Conservation (phyloP, 2,113 vertebrate species). For the Ariopsis seemanni region DNA sequence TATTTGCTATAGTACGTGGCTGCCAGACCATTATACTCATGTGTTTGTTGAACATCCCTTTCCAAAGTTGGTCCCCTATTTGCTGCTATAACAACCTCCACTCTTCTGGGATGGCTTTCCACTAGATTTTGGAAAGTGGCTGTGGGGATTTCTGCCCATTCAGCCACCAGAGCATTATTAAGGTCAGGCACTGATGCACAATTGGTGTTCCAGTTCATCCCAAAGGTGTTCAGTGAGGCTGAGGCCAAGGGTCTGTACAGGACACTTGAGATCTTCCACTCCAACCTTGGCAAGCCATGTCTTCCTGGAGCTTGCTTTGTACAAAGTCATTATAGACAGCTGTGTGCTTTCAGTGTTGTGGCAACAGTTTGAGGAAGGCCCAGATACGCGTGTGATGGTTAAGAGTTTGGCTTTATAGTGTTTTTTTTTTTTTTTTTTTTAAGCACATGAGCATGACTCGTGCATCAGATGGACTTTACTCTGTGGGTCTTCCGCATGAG, state of each 20-base stretch:
- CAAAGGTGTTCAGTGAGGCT: neutral
- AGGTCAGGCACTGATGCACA: neutral
- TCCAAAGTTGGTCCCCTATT: neutral
- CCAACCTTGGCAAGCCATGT: neutral
- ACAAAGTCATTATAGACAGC: neutral
- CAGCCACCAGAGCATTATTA: neutral
- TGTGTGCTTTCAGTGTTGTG: neutral
- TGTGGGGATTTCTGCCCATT: neutral
- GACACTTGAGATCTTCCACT: neutral
- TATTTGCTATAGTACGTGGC: too few relatives aligned
- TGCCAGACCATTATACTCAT: neutral
- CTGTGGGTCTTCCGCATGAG: conserved; percentile 44
- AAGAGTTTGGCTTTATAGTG: neutral
- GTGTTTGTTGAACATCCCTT: neutral
- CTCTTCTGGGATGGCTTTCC: neutral
- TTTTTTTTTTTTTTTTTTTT: neutral
- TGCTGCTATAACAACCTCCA: neutral
- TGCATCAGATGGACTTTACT: neutral
- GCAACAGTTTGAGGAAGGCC: neutral
- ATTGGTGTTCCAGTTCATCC: neutral
- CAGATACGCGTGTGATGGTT: neutral
- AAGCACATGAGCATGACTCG: neutral
- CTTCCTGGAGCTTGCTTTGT: neutral
- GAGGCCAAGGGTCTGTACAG: neutral
- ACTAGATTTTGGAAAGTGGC: neutral